phyloP scores from a whole-genome alignment of 2,797 vertebrate genomes.

The Psittacula derbiana region DNA sequence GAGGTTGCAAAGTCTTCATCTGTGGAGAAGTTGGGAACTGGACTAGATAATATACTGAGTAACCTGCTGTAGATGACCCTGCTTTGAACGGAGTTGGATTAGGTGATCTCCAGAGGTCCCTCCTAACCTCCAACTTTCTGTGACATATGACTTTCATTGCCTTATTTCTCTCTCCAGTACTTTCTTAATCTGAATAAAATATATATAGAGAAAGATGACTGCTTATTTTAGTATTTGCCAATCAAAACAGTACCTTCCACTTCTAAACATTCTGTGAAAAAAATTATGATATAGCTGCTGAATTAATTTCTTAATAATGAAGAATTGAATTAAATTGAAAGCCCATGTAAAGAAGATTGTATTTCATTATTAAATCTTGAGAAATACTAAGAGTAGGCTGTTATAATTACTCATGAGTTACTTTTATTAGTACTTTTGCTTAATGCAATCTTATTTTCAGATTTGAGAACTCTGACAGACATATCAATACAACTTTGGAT shows the following conservation, averaged over 20 bases:
- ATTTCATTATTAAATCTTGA: not conserved
- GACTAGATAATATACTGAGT: not conserved
- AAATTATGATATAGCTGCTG: not conserved
- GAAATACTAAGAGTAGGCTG: not conserved
- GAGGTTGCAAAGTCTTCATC: not conserved
- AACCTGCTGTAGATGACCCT: not conserved
- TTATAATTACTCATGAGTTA: not conserved
- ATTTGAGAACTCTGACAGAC: slow-evolving; percentile 63
- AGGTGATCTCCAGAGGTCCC: not conserved
- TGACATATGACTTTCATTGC: not conserved
- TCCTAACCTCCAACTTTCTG: not conserved
- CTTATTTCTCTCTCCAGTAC: not conserved
- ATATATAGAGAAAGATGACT: not conserved
- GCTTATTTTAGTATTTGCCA: not conserved
- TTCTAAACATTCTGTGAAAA: not conserved
- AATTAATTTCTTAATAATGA: not conserved
- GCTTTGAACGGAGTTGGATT: not conserved
- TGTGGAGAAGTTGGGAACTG: not conserved
- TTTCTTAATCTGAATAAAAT: not conserved
- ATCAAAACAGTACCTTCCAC: not conserved
- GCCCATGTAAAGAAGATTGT: not conserved
- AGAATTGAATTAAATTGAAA: not conserved
- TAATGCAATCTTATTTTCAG: slow-evolving; percentile 64
- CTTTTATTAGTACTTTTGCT: not conserved
- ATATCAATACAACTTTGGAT: slow-evolving; percentile 84